Evolutionary conservation across 2,888 invertebrate species (phyloP), one percentile per base, ranked within the genome.

Genomic region (Drosophila fulvimacula): DNA sequence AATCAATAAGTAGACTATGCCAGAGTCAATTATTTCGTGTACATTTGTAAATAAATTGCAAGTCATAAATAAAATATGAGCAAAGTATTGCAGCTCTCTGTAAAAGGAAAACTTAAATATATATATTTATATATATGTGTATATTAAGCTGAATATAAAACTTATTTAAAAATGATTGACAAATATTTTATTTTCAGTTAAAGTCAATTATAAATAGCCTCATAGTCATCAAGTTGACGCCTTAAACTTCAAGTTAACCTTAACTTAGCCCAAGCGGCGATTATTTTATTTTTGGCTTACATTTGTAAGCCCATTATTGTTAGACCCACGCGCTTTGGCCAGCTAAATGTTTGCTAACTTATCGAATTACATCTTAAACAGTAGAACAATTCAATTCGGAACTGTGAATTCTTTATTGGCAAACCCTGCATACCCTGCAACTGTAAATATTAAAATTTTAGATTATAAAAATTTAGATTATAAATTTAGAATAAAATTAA

Each of bases 301-400:
- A 13, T 9, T 49, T 49, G 17, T 34, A 19, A 34, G 17, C 32
- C 19, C 13, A 32, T 32, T 49, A 30, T 17, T 11, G 17, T 24
- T 46, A 46, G 46, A 27, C 27, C 27, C 30, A 17, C 30, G 3
- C 11, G 27, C 3, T 48, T 30, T 19, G 48, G 11, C 11, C 30
- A 48, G 30, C 10, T 48, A 48, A 48, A 32, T 48, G 48, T 48
- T 48, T 32, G 48, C 30, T 3, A 48, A 48, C 30, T 48, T 48
- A 48, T 32, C 13, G 30, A 48, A 32, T 48, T 32, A 32, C 48
- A 32, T 7, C 48, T 21, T 34, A 15, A 15, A 1, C 34, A 51
- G 21, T 34, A 51, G 34, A 51, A 34, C 49, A 51, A 51, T 51
- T 51, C 21, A 51, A 21, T 51, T 15, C 7, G 21, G 15, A 34